Conservation (phyloP, 2,888 invertebrate genomes). For the Drosophila kambysellisi region DNA sequence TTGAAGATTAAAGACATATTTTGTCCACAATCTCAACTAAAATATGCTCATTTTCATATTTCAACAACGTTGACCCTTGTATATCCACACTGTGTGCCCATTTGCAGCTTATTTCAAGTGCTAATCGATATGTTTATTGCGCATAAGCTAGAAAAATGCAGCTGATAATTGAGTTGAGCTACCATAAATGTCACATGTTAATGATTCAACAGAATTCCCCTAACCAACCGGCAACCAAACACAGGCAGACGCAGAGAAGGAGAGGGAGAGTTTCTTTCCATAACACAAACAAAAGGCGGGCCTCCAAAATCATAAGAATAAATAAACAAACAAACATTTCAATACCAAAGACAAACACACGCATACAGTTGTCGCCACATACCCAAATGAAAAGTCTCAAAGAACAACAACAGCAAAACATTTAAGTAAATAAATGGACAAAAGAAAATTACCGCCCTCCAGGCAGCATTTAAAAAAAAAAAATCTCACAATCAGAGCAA, state of each 20-base stretch:
- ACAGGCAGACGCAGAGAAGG: background rate
- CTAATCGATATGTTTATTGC: slow-evolving; percentile 46
- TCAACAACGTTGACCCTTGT: slow-evolving; percentile 5
- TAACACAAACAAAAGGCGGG: slow-evolving; percentile 42
- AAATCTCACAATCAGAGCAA: slow-evolving; percentile 50
- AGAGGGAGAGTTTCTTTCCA: slow-evolving; percentile 6
- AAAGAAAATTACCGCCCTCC: slow-evolving; percentile 60
- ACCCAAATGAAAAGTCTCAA: slow-evolving; percentile 32
- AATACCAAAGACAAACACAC: slow-evolving; percentile 23
- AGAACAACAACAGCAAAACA: slow-evolving; percentile 25
- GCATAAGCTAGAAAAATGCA: slow-evolving; percentile 19
- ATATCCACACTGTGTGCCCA: slow-evolving; percentile 33
- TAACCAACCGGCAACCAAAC: slow-evolving; percentile 1
- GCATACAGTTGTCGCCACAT: slow-evolving; percentile 35
- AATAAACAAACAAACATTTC: slow-evolving; percentile 55
- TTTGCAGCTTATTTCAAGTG: slow-evolving; percentile 40
- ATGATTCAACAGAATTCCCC: slow-evolving; percentile 28
- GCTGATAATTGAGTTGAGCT: slow-evolving; percentile 37
- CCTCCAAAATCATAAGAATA: slow-evolving; percentile 35
- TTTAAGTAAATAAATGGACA: slow-evolving; percentile 64
- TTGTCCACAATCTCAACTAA: background rate
- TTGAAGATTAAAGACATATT: background rate
- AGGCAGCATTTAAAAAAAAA: slow-evolving; percentile 37
- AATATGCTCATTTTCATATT: slow-evolving; percentile 9
- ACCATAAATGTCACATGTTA: slow-evolving; percentile 52